Evolutionary conservation across 92 coral and sea anemone genomes (phyloP).

Genomic region (Diadumene lineata): DNA sequence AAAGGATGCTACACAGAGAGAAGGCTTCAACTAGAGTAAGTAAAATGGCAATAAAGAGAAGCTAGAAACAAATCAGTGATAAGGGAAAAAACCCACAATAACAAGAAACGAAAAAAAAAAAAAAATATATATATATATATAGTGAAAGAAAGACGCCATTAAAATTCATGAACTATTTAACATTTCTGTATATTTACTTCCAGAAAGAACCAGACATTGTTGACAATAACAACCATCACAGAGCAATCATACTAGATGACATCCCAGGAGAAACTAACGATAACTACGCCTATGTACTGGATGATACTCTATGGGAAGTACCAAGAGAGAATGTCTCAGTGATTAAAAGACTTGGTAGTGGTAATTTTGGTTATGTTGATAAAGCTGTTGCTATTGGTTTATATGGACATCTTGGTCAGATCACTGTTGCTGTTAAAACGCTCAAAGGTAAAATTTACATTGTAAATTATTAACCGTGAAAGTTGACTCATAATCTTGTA

Average conservation of each 20-base stretch:
- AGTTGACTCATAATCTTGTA: too few relatives aligned
- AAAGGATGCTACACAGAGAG: not conserved
- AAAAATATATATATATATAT: too few relatives aligned
- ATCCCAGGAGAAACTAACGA: constrained; percentile 2
- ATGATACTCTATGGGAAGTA: constrained; percentile 14
- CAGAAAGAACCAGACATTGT: not conserved
- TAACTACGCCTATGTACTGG: not conserved
- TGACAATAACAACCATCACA: not conserved
- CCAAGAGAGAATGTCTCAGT: constrained; percentile 17
- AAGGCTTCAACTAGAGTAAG: not conserved
- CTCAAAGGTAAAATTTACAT: constrained; percentile 45
- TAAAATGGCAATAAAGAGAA: not conserved
- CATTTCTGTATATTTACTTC: too few relatives aligned
- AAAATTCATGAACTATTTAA: too few relatives aligned
- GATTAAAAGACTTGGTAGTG: constrained; percentile 49
- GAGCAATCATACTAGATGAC: not conserved
- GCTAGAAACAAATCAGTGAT: too few relatives aligned
- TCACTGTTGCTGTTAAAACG: constrained; percentile 52
- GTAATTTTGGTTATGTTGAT: constrained; percentile 62
- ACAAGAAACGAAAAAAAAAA: too few relatives aligned
- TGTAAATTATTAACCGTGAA: too few relatives aligned
- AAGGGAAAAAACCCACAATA: too few relatives aligned
- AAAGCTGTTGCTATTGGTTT: constrained; percentile 38
- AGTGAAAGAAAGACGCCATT: too few relatives aligned
- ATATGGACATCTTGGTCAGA: not conserved